Base-by-base conservation (phyloP, 2,888 invertebrate genomes). In the Camponotus fellah region DNA sequence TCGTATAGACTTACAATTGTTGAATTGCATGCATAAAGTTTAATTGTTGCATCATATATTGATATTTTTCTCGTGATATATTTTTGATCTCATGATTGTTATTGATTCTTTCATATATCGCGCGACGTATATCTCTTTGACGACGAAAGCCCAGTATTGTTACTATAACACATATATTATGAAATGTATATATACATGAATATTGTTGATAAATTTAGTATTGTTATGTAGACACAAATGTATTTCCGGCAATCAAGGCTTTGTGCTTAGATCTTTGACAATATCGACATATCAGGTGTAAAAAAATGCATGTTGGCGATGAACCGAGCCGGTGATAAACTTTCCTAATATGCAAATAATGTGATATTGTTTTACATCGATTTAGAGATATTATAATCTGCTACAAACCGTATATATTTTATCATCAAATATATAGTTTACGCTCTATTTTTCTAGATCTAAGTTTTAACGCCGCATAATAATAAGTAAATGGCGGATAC, bases 181-280 rank as follows among this genome's bases (percentile, higher is more conserved):
- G 12, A 74, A 43, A 80, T 81, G 58, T 79, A 60, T 46, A 46
- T 66, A 49, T 40, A 82, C 26, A 76, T 8, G 53, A n/a, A 81
- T 82, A 34, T 79, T 74, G 79, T 79, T 79, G 60, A 77, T n/a
- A n/a, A 79, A 65, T 79, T 14, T 79, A 60, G 21, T 60, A 60
- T 26, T 72, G 58, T 79, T 79, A 79, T 21, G 34, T 79, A 74
- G 75, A 60, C 12, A 46, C 34, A 32, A 56, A 6, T 68, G 58
- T 79, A 69, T 79, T 58, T 79, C 43, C 21, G 60, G 21, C 72
- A 60, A 79, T 79, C 37, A 60, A 60, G 32, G 43, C 74, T 79
- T 79, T 74, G 34, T 72, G 74, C 79, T 79, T 79, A 74, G 32
- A 79, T 79, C 79, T 34, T 74, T 79, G 56, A 82, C 82, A 79